phyloP scores from a whole-genome alignment of 2,797 vertebrate species.

The Onychomys arenicola region DNA sequence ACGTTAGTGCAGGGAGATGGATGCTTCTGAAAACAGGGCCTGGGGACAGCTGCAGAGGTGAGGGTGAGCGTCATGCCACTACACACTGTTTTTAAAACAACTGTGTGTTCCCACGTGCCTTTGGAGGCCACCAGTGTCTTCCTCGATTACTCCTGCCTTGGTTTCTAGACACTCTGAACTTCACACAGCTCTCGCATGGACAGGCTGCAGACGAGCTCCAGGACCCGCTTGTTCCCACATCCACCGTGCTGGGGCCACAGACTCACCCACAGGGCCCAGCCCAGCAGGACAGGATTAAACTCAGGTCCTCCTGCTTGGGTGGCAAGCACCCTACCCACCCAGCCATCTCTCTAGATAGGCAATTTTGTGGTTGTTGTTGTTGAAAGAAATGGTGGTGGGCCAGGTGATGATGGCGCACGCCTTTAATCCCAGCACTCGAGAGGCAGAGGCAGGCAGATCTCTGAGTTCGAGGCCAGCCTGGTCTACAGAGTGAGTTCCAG shows the following conservation, averaged over 20 bases:
- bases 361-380: background rate
- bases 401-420: background rate
- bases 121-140: background rate
- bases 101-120: too few relatives aligned
- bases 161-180: background rate
- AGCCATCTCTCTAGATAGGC: background rate
- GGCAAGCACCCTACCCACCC: background rate
- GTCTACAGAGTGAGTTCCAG: too few relatives aligned
- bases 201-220: background rate
- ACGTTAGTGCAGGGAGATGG: background rate
- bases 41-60: accelerated
- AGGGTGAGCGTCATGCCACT: too few relatives aligned
- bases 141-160: background rate
- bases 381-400: background rate
- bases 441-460: too few relatives aligned
- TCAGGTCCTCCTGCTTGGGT: too few relatives aligned
- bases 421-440: too few relatives aligned
- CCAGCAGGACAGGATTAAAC: background rate
- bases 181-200: background rate
- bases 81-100: background rate
- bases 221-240: background rate
- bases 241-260: background rate
- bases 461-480: too few relatives aligned
- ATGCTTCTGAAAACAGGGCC: background rate
- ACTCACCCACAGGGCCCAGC: background rate